Conservation (phyloP, 2,888 invertebrate genomes). For the Dicycla oo region DNA sequence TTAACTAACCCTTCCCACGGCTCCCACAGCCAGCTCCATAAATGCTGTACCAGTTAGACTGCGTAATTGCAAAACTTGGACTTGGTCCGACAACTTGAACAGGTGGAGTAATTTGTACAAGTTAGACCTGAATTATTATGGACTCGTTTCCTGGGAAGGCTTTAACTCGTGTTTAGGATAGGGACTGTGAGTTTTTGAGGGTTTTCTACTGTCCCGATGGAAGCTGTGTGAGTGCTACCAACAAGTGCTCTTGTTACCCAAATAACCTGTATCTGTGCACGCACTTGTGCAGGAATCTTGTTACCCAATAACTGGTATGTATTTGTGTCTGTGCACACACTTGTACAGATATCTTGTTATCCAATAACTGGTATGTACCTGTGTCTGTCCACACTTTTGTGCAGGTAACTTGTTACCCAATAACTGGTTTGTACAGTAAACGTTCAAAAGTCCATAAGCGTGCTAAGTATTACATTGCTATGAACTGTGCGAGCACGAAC, state of each 20-base stretch:
- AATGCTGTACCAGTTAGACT: constrained; percentile 59
- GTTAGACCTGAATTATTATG: constrained; percentile 62
- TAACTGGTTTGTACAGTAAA: no score
- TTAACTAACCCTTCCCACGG: constrained; percentile 49
- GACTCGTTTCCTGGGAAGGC: constrained; percentile 21
- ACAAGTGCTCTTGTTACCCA: no score
- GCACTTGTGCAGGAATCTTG: no score
- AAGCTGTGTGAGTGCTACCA: not conserved
- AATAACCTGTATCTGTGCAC: not conserved
- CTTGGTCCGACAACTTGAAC: constrained; percentile 59
- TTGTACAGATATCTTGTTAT: no score
- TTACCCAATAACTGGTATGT: no score
- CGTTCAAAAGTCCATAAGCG: no score
- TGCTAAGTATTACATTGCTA: no score
- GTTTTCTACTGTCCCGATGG: not conserved
- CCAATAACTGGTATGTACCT: no score
- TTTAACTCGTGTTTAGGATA: constrained; percentile 12
- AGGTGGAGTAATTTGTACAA: constrained; percentile 65
- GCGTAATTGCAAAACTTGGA: constrained; percentile 68
- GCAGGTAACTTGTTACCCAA: no score
- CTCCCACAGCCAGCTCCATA: constrained; percentile 56
- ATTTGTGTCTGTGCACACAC: not conserved
- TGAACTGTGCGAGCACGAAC: no score
- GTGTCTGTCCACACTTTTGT: no score
- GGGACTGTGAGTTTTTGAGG: not conserved